Evolutionary conservation across 2,797 vertebrate genomes (phyloP), one percentile per base, ranked within the genome.

Genomic region (Stomatorhinus walkeri): DNA sequence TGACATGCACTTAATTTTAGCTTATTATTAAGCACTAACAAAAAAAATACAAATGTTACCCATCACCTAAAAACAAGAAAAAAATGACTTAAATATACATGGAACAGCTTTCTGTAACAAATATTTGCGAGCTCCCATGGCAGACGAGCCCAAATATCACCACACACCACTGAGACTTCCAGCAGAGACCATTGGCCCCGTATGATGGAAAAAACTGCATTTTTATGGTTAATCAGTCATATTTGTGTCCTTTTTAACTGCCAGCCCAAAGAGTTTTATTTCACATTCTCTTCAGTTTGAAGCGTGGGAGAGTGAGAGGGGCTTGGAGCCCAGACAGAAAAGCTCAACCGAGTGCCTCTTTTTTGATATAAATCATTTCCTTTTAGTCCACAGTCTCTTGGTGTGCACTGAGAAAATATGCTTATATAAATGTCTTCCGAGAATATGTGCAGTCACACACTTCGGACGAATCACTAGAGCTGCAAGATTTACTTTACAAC

Each of bases 241-340:
- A 92, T 93, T 93, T 91, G 91, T 93, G 92, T 92, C 93, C 87
- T 89, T 93, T 89, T 90, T 87, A 91, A 92, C 92, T 92, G 92
- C 93, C 92, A 91, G 94, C 91, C 87, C 91, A 93, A 91, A 88
- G 89, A 93, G 92, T 90, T 93, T 93, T 90, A 90, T 92, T 93
- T 93, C 92, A 92, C 94, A 94, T 95, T 95, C 94, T 93, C 92
- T 87, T 91, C 91, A 94, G 94, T 93, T 95, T 93, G 90, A 91
- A 92, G 92, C 92, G 93, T 94, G 91, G 93, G 92, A 94, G 93
- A 91, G 90, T 16, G 90, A 92, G 91, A 91, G 90, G 87, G 76
- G 89, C 61, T 89, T 89, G 88, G 88, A 76, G 32, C 16, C 48
- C 5, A 46, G 59, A 87, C 61, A 87, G 89, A 88, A 90, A 89